These are phyloP conservation scores for Tipula confusa DNA, from an alignment of 2,888 invertebrate species.

Conservation along the genomic window DNA sequence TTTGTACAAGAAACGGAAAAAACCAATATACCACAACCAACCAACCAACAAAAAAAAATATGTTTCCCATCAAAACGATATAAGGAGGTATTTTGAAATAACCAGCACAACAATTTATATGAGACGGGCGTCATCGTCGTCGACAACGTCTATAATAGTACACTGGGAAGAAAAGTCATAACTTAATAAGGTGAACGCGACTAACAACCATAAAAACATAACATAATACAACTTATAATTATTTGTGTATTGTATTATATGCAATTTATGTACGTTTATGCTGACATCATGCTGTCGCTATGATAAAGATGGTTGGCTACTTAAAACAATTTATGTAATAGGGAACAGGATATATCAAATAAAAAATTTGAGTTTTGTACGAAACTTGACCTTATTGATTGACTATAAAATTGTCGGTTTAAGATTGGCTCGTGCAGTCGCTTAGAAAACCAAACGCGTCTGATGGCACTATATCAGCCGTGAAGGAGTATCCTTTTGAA, in stretches of 20 bases:
- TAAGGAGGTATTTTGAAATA: not conserved
- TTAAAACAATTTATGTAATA: not conserved
- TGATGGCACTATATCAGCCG: too few species aligned
- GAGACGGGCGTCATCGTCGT: not conserved
- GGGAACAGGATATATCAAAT: not conserved
- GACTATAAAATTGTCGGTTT: too few species aligned
- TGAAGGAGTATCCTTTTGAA: too few species aligned
- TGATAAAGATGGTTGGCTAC: not conserved
- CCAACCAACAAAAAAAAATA: not conserved
- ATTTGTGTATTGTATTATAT: constrained; percentile 3
- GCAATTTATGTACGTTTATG: not conserved
- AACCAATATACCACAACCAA: not conserved
- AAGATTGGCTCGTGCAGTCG: too few species aligned
- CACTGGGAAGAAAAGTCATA: not conserved
- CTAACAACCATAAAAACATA: not conserved
- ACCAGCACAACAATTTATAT: not conserved
- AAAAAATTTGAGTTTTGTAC: too few species aligned
- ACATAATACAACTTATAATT: not conserved
- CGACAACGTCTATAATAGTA: not conserved
- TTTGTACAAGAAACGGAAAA: not conserved
- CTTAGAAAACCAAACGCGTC: too few species aligned
- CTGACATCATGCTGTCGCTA: not conserved
- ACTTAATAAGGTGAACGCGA: not conserved
- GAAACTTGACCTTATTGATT: too few species aligned
- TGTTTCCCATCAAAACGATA: not conserved